phyloP scores from a whole-genome alignment of 2,888 invertebrate species.

The Adineta ricciae region DNA sequence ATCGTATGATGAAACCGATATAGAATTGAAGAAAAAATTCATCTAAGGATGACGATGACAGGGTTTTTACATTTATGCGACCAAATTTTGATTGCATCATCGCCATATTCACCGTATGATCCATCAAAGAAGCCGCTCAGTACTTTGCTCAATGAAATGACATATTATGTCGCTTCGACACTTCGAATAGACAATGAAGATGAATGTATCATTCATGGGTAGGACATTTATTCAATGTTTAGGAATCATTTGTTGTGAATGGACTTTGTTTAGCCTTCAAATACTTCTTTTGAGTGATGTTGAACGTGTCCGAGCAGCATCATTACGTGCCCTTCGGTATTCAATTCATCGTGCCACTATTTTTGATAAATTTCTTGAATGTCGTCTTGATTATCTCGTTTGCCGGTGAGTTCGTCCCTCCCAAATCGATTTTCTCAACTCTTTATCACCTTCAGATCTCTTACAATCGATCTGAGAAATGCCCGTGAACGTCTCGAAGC shows the following conservation, averaged over 20 bases:
- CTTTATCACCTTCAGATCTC: conserved; percentile 58
- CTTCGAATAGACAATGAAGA: background rate
- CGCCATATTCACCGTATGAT: background rate
- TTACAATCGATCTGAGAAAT: conserved; percentile 52
- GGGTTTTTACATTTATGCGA: background rate
- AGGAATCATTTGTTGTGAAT: too few species aligned
- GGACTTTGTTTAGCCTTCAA: conserved; percentile 69
- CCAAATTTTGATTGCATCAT: background rate
- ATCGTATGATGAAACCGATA: background rate
- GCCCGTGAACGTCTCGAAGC: conserved; percentile 77
- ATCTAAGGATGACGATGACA: background rate
- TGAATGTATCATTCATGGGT: background rate
- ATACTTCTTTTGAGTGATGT: conserved; percentile 73
- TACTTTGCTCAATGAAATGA: background rate
- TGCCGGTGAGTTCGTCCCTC: conserved; percentile 54
- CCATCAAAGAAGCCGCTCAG: background rate
- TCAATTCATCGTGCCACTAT: conserved; percentile 67
- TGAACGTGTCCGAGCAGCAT: conserved; percentile 77
- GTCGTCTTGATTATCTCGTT: conserved; percentile 73
- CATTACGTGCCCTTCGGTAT: conserved; percentile 74
- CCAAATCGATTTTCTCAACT: too few species aligned
- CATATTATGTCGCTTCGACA: background rate
- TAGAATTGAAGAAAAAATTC: background rate
- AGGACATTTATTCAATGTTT: too few species aligned
- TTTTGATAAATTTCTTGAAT: conserved; percentile 65